Evolutionary conservation across 2,888 invertebrate genomes (phyloP), one percentile per base, ranked within the genome.

Genomic region (Eucera pruinosa): DNA sequence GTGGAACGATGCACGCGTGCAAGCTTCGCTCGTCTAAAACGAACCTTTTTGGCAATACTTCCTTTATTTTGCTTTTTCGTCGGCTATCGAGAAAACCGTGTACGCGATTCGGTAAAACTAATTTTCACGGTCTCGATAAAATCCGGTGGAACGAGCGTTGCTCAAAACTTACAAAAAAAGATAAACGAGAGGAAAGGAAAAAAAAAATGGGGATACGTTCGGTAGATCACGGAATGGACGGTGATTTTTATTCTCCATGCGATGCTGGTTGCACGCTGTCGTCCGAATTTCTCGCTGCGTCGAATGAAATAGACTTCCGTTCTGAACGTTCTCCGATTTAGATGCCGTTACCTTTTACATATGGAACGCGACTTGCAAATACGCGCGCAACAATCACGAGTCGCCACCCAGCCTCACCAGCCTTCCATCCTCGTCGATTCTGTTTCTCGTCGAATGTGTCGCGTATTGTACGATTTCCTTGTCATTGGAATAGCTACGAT

Each of bases 351-450:
- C 73, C 82, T 82, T 85, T 78, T 84, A 78, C 82, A 84, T 84
- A 85, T 84, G 84, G 82, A 80, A 82, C 78, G 69, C 65, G 80
- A 83, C 80, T 86, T 86, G 82, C 85, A 86, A 84, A 86, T 83
- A 80, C 67, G 48, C 48, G 73, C 62, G 61, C 57, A 78, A 86
- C 84, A 84, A 86, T 86, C 70, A 61, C 69, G 67, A 69, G 47
- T 64, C 62, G 48, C 41, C 50, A 7, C 18, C 4, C 33, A 33
- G 43, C 15, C 57, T 39, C 48, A n/a, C 60, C 57, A 25, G 39
- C 45, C 43, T 48, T 33, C 25, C 23, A 20, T 15, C 48, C 9
- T 1, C 41, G 23, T 18, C 20, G 15, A 11, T 43, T 62, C 45
- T 36, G 48, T 66, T 45, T 65, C 61, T 61, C 50, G 30, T 41